phyloP scores from a whole-genome alignment of 2,113 vertebrate species.

The Nibea coibor region DNA sequence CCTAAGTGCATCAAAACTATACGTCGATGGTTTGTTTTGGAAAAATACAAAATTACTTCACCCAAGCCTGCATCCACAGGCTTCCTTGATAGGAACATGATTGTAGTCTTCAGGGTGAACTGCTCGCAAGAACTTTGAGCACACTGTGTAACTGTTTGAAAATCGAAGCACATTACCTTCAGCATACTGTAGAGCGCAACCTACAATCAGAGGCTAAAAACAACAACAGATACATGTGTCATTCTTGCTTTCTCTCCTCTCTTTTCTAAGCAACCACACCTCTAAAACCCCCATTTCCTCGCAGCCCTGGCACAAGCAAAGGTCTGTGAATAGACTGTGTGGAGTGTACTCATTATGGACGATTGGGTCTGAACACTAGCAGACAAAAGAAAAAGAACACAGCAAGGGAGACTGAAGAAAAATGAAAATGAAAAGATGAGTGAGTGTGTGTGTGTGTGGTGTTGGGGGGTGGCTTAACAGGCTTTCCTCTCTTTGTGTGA shows the following conservation, averaged over 20 bases:
- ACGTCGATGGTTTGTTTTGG: neutral
- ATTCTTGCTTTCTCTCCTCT: neutral
- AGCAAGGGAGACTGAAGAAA: conserved; percentile 8
- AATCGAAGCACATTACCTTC: neutral
- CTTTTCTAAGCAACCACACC: conserved; percentile 1
- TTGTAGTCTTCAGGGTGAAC: neutral
- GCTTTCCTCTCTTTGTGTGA: conserved; percentile 27
- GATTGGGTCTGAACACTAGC: conserved; percentile 60
- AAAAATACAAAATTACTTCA: neutral
- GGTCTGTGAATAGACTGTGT: conserved; percentile 51
- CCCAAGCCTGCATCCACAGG: neutral
- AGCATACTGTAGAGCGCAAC: neutral
- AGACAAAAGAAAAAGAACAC: conserved; percentile 46
- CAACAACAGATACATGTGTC: conserved; percentile 5
- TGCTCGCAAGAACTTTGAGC: neutral
- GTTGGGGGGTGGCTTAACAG: conserved; percentile 5
- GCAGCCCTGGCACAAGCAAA: conserved; percentile 13
- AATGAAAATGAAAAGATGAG: conserved; percentile 23
- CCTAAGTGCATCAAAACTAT: neutral
- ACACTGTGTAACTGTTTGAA: neutral
- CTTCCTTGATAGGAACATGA: neutral
- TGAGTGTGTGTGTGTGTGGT: conserved; percentile 23
- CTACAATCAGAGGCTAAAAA: conserved; percentile 12
- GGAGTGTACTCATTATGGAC: conserved; percentile 68
- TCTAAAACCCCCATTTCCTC: conserved; percentile 1